These are phyloP conservation scores for Pavo muticus DNA, from an alignment of 2,113 vertebrate genomes.

Conservation along the genomic window DNA sequence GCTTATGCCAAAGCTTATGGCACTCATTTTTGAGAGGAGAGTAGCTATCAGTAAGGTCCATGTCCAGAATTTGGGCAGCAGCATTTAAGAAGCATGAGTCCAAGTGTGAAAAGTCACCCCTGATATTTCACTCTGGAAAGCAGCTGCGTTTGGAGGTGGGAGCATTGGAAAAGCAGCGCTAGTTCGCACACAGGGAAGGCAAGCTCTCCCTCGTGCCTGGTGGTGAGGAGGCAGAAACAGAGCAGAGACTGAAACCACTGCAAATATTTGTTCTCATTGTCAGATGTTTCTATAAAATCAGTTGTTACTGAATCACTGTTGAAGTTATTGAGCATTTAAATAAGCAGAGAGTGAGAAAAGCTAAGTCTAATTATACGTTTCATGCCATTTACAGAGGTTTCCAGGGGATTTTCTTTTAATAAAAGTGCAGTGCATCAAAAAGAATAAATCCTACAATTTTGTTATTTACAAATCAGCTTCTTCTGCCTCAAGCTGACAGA, in stretches of 20 bases:
- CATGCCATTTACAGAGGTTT: slow-evolving; percentile 64
- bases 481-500: background rate
- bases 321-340: slow-evolving; percentile 62
- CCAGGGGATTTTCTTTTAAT: slow-evolving; percentile 63
- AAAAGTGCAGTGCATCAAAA: slow-evolving; percentile 59
- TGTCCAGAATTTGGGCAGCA: background rate
- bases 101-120: background rate
- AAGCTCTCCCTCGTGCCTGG: background rate
- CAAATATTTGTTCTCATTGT: slow-evolving; percentile 62
- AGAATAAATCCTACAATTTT: slow-evolving; percentile 63
- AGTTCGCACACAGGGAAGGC: background rate
- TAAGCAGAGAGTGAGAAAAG: slow-evolving; percentile 53
- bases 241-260: slow-evolving; percentile 16
- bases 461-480: slow-evolving; percentile 51
- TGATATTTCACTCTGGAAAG: background rate
- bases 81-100: rapidly evolving
- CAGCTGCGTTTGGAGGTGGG: background rate
- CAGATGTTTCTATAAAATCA: slow-evolving; percentile 57
- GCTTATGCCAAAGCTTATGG: background rate
- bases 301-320: slow-evolving; percentile 58
- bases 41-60: background rate
- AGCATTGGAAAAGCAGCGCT: rapidly evolving
- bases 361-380: slow-evolving; percentile 63
- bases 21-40: background rate
- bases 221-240: background rate